These are phyloP conservation scores for Gymnarchus niloticus DNA, from an alignment of 2,113 vertebrate species.

Conservation along the genomic window DNA sequence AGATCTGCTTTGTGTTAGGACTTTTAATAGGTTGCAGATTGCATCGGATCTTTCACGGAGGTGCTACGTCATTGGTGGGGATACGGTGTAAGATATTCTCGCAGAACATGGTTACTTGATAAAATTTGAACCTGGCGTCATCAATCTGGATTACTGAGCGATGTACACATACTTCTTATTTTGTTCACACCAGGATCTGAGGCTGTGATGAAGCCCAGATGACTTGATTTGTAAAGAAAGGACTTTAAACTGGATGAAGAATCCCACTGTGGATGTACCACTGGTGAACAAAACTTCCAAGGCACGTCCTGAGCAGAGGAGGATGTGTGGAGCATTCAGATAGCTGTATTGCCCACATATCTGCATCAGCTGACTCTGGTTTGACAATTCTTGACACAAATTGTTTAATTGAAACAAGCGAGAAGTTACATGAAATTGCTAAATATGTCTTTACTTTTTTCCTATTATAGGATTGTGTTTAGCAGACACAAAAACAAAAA, in stretches of 20 bases:
- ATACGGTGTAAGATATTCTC: background rate
- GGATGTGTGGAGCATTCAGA: background rate
- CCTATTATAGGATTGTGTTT: background rate
- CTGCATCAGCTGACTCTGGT: background rate
- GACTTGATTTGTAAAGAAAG: background rate
- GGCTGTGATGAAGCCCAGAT: background rate
- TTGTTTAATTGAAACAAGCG: background rate
- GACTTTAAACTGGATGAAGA: background rate
- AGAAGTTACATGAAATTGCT: background rate
- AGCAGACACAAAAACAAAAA: background rate
- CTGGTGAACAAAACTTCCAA: background rate
- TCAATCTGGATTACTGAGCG: background rate
- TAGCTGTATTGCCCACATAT: background rate
- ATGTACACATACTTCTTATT: background rate
- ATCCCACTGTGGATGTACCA: background rate
- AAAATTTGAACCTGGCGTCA: background rate
- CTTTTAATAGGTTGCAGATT: slow-evolving; percentile 19
- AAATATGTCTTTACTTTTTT: too few species aligned
- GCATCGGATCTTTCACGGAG: background rate
- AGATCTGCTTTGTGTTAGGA: slow-evolving; percentile 20
- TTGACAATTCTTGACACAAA: too few species aligned
- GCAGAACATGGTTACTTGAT: background rate
- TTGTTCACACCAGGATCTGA: background rate
- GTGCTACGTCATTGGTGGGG: background rate
- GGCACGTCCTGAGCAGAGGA: background rate